These are phyloP conservation scores for Leptonema lineaticorne DNA, from an alignment of 1,140 invertebrate species.

Conservation along the genomic window DNA sequence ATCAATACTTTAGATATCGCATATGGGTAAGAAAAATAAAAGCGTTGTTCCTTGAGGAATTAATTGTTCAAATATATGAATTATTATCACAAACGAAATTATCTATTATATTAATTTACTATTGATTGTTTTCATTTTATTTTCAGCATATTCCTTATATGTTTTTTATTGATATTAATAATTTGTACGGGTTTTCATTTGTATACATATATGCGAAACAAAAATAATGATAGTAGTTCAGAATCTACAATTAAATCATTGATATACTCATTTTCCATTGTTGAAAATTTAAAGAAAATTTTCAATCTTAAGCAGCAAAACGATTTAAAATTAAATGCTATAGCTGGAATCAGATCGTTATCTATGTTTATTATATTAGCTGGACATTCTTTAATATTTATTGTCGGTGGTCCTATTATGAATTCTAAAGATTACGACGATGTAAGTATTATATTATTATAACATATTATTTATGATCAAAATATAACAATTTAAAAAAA, in stretches of 20 bases:
- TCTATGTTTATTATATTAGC: slow-evolving; percentile 65
- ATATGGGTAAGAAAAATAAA: slow-evolving; percentile 19
- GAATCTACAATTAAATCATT: slow-evolving; percentile 43
- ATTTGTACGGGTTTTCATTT: slow-evolving; percentile 50
- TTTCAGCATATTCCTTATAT: slow-evolving; percentile 37
- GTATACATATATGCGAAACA: slow-evolving; percentile 36
- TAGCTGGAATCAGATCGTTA: slow-evolving; percentile 65
- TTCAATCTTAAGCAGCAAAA: slow-evolving; percentile 62
- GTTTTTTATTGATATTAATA: slow-evolving; percentile 46
- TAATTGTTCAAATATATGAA: too few species aligned
- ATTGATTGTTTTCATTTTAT: too few species aligned
- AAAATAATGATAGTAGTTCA: slow-evolving; percentile 2
- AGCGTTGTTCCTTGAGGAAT: too few species aligned
- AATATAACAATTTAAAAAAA: background rate
- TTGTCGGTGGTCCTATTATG: slow-evolving; percentile 63
- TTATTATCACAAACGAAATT: too few species aligned
- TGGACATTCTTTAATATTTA: slow-evolving; percentile 64
- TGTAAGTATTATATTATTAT: slow-evolving; percentile 48
- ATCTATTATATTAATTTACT: slow-evolving; percentile 10
- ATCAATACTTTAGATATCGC: slow-evolving; percentile 55
- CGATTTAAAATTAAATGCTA: slow-evolving; percentile 61
- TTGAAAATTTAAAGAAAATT: slow-evolving; percentile 61
- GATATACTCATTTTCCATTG: slow-evolving; percentile 60
- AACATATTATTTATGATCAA: too few species aligned
- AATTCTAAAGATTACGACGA: slow-evolving; percentile 62